phyloP scores from a whole-genome alignment of 2,113 vertebrate genomes.

The Toxostoma redivivum region DNA sequence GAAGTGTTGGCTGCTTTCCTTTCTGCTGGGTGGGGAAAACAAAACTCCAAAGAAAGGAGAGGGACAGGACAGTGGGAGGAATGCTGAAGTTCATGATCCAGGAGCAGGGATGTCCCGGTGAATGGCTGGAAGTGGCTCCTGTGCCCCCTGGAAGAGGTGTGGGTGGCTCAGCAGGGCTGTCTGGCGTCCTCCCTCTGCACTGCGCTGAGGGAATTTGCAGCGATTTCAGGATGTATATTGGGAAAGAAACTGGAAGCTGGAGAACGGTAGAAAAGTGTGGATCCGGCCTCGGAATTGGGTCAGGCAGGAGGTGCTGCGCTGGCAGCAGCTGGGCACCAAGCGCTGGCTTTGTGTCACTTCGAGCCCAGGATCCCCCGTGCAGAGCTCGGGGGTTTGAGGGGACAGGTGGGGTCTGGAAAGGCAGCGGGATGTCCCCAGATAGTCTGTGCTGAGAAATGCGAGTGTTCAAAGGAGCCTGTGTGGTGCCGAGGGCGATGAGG shows the following conservation, averaged over 20 bases:
- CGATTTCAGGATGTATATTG: neutral
- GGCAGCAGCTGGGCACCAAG: neutral
- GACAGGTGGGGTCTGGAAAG: neutral
- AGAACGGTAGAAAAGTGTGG: neutral
- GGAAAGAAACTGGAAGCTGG: neutral
- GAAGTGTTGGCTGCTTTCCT: neutral
- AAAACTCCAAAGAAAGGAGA: neutral
- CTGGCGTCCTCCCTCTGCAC: neutral
- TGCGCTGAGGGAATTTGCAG: neutral
- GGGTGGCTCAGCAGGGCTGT: neutral
- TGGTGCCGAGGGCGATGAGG: neutral
- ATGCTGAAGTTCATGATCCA: accelerated
- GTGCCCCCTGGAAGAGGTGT: neutral
- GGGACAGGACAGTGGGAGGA: neutral
- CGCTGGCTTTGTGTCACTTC: accelerated
- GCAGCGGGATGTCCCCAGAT: accelerated
- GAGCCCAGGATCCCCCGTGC: accelerated
- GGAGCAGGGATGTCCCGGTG: accelerated
- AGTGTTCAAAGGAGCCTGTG: accelerated
- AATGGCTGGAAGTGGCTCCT: neutral
- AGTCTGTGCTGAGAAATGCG: neutral
- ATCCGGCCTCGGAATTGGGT: neutral
- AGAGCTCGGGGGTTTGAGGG: neutral
- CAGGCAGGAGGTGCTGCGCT: accelerated
- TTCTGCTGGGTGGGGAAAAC: neutral